These are phyloP conservation scores for Pteria penguin DNA, from an alignment of 2,888 invertebrate species.

Conservation along the genomic window DNA sequence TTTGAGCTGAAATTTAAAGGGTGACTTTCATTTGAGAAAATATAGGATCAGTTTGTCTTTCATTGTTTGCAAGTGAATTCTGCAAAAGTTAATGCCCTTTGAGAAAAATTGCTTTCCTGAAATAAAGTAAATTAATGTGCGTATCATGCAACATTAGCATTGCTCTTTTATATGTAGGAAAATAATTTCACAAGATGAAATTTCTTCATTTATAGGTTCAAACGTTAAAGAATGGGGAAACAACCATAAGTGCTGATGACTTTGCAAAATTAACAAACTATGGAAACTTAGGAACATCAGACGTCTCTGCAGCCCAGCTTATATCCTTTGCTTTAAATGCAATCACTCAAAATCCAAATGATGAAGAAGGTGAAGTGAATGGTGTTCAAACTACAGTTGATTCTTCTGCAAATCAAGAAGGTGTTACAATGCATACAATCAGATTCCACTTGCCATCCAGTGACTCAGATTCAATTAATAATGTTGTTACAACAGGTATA, in stretches of 20 bases:
- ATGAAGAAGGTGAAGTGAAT: conserved; percentile 17
- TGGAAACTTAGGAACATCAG: conserved; percentile 61
- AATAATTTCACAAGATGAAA: conserved; percentile 33
- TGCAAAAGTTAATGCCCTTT: no score
- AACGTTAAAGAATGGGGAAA: conserved; percentile 63
- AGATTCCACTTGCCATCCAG: conserved; percentile 63
- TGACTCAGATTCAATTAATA: neutral
- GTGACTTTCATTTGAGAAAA: no score
- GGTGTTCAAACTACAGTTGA: conserved; percentile 52
- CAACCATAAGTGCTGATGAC: conserved; percentile 68
- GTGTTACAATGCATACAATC: conserved; percentile 67
- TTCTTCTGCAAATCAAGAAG: conserved; percentile 55
- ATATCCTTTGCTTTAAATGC: conserved; percentile 71
- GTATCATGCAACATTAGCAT: no score
- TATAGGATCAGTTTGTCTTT: no score
- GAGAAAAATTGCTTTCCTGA: no score
- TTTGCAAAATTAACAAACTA: conserved; percentile 64
- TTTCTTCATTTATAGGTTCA: conserved; percentile 48
- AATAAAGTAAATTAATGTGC: no score
- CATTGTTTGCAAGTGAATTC: no score
- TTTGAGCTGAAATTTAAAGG: no score
- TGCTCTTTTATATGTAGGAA: no score
- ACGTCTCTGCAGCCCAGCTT: conserved; percentile 66
- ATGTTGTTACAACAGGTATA: neutral
- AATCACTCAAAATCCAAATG: conserved; percentile 58